These are phyloP conservation scores for Perodicticus potto DNA, from an alignment of 2,797 vertebrate genomes.

Conservation along the genomic window DNA sequence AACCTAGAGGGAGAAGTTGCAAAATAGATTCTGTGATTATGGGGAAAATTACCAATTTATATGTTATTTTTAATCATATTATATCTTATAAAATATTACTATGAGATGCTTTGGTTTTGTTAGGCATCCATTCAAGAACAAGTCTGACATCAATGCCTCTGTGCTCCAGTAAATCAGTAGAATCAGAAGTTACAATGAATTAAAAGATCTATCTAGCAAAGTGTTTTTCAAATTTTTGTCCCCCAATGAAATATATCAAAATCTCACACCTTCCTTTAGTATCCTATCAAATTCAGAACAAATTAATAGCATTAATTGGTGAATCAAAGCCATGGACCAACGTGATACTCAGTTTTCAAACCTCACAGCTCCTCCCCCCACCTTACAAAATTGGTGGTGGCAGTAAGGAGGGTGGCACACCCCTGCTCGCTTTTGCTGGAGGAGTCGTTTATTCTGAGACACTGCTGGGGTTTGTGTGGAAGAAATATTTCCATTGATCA, in stretches of 20 bases:
- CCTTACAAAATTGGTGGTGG: fast-evolving
- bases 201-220: background rate
- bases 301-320: conserved; percentile 3
- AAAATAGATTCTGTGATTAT: conserved; percentile 13
- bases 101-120: background rate
- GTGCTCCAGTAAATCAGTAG: background rate
- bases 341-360: background rate
- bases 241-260: background rate
- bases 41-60: background rate
- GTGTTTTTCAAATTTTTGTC: background rate
- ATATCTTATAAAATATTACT: background rate
- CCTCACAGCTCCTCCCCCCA: background rate
- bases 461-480: background rate
- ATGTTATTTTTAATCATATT: background rate
- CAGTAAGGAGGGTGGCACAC: fast-evolving
- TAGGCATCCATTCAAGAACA: background rate
- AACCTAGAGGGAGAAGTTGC: background rate
- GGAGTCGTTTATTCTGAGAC: background rate
- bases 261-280: background rate
- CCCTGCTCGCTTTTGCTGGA: background rate
- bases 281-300: conserved; percentile 41
- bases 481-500: background rate
- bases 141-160: background rate
- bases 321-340: conserved; percentile 23
- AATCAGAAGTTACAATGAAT: conserved; percentile 42